A percentile compares a stretch with the other conserved stretches of the same genome.
Evolutionary conservation across 2,797 vertebrate species (phyloP).

Genomic region (Catamblyrhynchus diadema): DNA sequence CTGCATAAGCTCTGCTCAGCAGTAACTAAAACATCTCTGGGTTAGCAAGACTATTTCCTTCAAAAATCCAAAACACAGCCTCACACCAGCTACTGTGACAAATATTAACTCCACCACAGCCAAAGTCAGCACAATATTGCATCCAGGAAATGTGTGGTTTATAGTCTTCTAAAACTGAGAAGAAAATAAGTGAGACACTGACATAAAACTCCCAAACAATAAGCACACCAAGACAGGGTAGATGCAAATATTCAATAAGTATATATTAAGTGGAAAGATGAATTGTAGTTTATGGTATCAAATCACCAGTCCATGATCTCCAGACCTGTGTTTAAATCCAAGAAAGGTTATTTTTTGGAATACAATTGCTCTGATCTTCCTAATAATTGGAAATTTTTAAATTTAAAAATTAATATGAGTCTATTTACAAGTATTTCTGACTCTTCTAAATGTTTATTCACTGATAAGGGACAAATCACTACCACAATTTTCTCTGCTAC

Average conservation of each 20-base stretch:
- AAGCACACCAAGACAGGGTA: background rate
- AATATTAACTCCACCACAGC: accelerated
- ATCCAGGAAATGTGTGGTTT: background rate
- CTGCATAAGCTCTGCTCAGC: background rate
- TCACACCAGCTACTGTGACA: background rate
- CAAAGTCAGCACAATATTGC: background rate
- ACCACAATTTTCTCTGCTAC: background rate
- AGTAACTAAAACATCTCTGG: background rate
- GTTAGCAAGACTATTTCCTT: background rate
- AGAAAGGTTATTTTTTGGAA: background rate
- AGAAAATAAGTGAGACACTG: background rate
- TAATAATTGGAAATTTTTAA: background rate
- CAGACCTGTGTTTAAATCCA: background rate
- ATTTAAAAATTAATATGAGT: background rate
- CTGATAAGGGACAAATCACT: background rate
- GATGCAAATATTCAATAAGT: background rate
- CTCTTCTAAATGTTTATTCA: background rate
- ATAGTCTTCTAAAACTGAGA: background rate
- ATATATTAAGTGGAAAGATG: background rate
- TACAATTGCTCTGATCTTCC: background rate
- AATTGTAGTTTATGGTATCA: background rate
- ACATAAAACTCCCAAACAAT: background rate
- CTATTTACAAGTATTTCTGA: background rate
- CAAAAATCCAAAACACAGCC: background rate
- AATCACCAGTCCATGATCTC: background rate